These are phyloP conservation scores for Drosophila jambulina DNA, from an alignment of 1,140 invertebrate species.

Conservation along the genomic window DNA sequence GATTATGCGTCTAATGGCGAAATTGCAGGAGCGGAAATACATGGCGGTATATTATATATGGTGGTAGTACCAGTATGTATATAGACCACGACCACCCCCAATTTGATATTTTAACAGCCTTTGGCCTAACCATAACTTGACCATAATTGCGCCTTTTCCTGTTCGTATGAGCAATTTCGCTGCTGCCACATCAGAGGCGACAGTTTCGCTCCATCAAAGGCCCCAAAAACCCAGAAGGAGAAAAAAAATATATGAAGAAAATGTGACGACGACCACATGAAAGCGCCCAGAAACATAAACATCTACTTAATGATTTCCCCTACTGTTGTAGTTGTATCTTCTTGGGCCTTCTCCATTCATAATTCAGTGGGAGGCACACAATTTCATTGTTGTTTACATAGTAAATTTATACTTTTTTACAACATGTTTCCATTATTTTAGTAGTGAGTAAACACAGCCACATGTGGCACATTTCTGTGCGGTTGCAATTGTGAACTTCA, in stretches of 20 bases:
- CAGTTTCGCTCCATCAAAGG: conserved; percentile 63
- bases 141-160: conserved; percentile 61
- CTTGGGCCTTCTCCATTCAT: conserved; percentile 63
- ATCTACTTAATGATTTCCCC: conserved; percentile 78
- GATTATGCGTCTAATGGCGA: conserved; percentile 78
- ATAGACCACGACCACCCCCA: conserved; percentile 46
- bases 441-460: conserved; percentile 79
- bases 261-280: conserved; percentile 81
- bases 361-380: conserved; percentile 55
- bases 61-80: conserved; percentile 1
- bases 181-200: conserved; percentile 73
- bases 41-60: not conserved
- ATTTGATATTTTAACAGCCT: conserved; percentile 57
- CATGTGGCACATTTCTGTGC: conserved; percentile 63
- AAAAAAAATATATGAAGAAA: conserved; percentile 28
- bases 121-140: conserved; percentile 62
- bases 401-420: conserved; percentile 83
- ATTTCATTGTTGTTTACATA: conserved; percentile 77
- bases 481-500: conserved; percentile 65
- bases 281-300: conserved; percentile 73
- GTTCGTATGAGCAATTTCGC: conserved; percentile 52
- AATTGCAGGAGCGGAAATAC: conserved; percentile 58
- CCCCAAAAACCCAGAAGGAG: conserved; percentile 10
- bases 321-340: conserved; percentile 36
- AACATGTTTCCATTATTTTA: conserved; percentile 83